Conservation (phyloP, 1,140 invertebrate species). For the Bradysia coprophila region DNA sequence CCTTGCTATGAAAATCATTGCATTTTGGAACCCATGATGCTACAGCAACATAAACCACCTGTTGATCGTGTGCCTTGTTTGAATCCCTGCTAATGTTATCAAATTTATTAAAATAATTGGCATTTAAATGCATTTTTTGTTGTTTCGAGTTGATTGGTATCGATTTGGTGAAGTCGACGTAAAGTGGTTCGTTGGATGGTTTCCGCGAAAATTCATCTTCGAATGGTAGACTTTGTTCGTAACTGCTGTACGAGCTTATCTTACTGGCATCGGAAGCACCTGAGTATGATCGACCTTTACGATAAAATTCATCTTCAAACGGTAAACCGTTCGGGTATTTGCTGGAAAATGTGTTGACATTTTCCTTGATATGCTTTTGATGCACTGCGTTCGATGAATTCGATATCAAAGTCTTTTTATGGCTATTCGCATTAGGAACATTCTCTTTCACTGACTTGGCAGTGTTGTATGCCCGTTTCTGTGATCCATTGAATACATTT, state of each 20-base stretch:
- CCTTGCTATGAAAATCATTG: constrained; percentile 11
- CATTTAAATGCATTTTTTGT: no score
- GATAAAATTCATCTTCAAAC: constrained; percentile 23
- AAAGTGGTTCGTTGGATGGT: constrained; percentile 18
- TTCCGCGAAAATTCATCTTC: constrained; percentile 21
- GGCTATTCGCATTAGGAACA: constrained; percentile 2
- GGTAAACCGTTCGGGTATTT: constrained; percentile 22
- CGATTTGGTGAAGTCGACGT: constrained; percentile 22
- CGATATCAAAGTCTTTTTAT: not conserved
- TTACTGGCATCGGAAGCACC: not conserved
- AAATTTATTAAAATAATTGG: not conserved
- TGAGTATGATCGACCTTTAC: constrained; percentile 15
- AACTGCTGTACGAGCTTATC: constrained; percentile 4
- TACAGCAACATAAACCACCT: constrained; percentile 31
- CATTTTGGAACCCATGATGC: constrained; percentile 40
- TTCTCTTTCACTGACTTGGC: constrained; percentile 18
- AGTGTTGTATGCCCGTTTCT: constrained; percentile 18
- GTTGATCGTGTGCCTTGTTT: not conserved
- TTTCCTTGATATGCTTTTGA: constrained; percentile 6
- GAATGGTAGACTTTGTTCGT: constrained; percentile 1
- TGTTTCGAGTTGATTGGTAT: constrained; percentile 5
- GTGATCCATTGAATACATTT: constrained; percentile 5
- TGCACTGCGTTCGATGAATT: not conserved
- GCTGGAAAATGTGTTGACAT: constrained; percentile 13
- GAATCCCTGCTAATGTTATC: not conserved